These are phyloP conservation scores for Poeciliopsis occidentalis DNA, from an alignment of 2,113 vertebrate genomes.

Conservation along the genomic window DNA sequence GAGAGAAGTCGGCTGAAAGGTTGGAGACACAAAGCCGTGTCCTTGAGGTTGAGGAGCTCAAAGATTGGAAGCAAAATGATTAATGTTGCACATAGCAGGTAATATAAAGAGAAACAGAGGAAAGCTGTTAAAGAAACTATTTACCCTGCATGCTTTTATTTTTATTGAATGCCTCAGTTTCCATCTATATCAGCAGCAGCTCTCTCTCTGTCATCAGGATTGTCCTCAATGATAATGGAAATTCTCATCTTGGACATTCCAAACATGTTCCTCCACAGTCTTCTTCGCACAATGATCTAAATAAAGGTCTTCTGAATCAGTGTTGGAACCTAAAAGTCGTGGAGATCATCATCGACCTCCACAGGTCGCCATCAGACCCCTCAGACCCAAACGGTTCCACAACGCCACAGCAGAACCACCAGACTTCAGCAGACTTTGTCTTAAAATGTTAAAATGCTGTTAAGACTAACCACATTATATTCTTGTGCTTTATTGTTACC, in stretches of 20 bases:
- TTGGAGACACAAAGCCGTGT: neutral
- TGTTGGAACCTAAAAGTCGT: neutral
- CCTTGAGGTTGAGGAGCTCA: neutral
- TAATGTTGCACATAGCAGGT: neutral
- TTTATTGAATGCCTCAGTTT: neutral
- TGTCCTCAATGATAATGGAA: neutral
- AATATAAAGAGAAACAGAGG: neutral
- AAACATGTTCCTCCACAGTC: neutral
- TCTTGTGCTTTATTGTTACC: no score
- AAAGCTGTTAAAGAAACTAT: neutral
- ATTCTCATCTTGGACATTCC: constrained; percentile 5
- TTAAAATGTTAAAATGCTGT: neutral
- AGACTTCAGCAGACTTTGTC: neutral
- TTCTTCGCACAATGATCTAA: no score
- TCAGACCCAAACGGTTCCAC: neutral
- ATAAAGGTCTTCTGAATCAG: no score
- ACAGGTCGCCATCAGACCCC: neutral
- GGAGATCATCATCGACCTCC: neutral
- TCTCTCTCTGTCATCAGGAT: neutral
- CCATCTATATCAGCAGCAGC: neutral
- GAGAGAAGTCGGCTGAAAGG: neutral
- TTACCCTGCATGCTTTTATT: neutral
- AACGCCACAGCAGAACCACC: neutral
- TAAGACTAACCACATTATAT: no score
- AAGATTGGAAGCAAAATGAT: neutral